Percentiles rank a stretch among this genome's conserved stretches.
Evolutionary conservation across 2,797 vertebrate species (phyloP).

Genomic region (Octomys mimax): DNA sequence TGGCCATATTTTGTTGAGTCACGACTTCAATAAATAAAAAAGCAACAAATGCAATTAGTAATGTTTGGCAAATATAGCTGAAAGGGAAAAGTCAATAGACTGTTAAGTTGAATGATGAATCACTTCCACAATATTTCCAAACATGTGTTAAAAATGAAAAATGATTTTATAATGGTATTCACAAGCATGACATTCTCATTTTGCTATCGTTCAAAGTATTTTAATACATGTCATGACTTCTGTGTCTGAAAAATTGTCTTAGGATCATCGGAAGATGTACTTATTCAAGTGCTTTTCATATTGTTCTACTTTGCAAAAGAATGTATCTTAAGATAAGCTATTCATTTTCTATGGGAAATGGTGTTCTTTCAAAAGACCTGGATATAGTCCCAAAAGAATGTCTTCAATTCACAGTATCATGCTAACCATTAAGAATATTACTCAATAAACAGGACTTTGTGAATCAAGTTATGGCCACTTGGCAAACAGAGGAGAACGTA

Average conservation of each 20-base stretch:
- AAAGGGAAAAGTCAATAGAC: slow-evolving; percentile 51
- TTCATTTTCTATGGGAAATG: slow-evolving; percentile 70
- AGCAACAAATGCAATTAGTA: slow-evolving; percentile 23
- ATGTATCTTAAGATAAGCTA: slow-evolving; percentile 61
- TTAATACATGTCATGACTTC: background rate
- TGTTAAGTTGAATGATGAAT: slow-evolving; percentile 54
- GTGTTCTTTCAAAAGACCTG: slow-evolving; percentile 72
- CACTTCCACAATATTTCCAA: slow-evolving; percentile 31
- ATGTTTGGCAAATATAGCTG: slow-evolving; percentile 46
- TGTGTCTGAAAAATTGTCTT: slow-evolving; percentile 1
- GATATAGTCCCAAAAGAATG: slow-evolving; percentile 66
- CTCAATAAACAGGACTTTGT: slow-evolving; percentile 80
- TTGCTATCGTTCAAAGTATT: slow-evolving; percentile 41
- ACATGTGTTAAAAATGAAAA: slow-evolving; percentile 48
- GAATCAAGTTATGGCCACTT: slow-evolving; percentile 73
- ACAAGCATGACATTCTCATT: background rate
- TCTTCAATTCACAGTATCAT: slow-evolving; percentile 75
- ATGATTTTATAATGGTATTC: slow-evolving; percentile 59
- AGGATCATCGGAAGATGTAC: slow-evolving; percentile 15
- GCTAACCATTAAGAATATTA: slow-evolving; percentile 78
- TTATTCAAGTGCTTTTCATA: slow-evolving; percentile 40
- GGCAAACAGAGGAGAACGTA: slow-evolving; percentile 72
- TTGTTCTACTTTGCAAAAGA: slow-evolving; percentile 51
- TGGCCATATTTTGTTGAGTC: slow-evolving; percentile 63
- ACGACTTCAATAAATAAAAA: slow-evolving; percentile 53